Evolutionary conservation across 2,113 vertebrate species (phyloP), one percentile per base, ranked within the genome.

Genomic region (Poecile atricapillus): DNA sequence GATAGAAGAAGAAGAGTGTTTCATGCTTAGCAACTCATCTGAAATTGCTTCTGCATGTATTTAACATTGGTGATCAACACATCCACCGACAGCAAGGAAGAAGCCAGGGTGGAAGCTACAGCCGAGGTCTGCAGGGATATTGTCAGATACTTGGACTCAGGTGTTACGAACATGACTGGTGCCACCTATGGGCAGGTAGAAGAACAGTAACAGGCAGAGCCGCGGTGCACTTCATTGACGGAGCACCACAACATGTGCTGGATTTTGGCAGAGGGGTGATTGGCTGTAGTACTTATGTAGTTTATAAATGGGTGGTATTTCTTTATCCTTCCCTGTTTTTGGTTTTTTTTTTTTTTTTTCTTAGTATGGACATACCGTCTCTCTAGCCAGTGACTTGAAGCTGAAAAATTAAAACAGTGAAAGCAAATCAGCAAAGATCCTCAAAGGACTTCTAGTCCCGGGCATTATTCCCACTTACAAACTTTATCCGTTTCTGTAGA

Each of bases 161-260:
- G 30, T 20, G 31, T 83, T 90, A 19, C 1, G 4, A 90, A n/a
- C 79, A 67, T 3, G 88, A 28, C 78, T 56, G 43, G 71, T 93
- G 95, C 85, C 91, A 95, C 63, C 95, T 95, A 76, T 19, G 55
- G 79, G 63, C 75, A 73, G 73, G 55, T 18, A 44, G 33, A 73
- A 87, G 65, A 53, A 35, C 13, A 58, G 18, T 4, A 35, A 27
- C 21, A 5, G 22, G 52, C 19, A 15, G 56, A 63, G 47, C 27
- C 20, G 50, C 4, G 17, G 3, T 20, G n/a, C 33, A 10, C 28
- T 76, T 39, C 9, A 31, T 37, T 35, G 24, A 3, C 1, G 4
- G 19, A 52, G 46, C 22, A 1, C 8, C 0, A 0, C 20, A 44
- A 44, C 6, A 44, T 15, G 33, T 15, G 19, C 53, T 30, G 30